Evolutionary conservation across 2,113 vertebrate genomes (phyloP).

Genomic region (Aegotheles bennettii): DNA sequence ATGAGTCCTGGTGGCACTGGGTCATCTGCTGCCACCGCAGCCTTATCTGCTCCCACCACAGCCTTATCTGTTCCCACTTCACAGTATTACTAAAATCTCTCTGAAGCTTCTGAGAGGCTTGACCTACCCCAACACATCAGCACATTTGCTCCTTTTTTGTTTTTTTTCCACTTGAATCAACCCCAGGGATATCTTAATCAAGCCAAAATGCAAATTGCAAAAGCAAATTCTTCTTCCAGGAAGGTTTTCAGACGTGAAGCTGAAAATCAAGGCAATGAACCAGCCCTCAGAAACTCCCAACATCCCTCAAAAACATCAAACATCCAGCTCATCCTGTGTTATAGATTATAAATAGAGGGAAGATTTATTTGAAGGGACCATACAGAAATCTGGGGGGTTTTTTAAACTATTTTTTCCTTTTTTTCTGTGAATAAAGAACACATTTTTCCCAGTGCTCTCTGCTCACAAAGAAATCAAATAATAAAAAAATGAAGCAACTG

Average conservation of each 20-base stretch:
- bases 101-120: fast-evolving
- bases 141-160: neutral
- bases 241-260: neutral
- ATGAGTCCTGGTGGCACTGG: neutral
- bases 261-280: neutral
- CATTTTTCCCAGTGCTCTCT: fast-evolving
- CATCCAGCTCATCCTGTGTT: neutral
- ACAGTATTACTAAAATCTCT: fast-evolving
- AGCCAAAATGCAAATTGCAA: neutral
- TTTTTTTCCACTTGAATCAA: neutral
- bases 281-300: neutral
- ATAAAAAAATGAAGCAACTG: neutral
- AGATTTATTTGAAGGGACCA: neutral
- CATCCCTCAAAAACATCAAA: too few relatives aligned
- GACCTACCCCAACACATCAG: fast-evolving
- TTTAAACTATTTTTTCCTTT: neutral
- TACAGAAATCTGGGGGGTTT: fast-evolving
- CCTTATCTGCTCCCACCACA: fast-evolving
- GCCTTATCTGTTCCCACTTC: too few relatives aligned
- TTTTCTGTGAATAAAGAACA: neutral
- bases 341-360: neutral
- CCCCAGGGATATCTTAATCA: neutral
- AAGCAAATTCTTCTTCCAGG: neutral
- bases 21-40: neutral
- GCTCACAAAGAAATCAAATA: neutral